Evolutionary conservation across 1,140 invertebrate species (phyloP), one percentile per base, ranked within the genome.

Genomic region (Hylaeus volcanicus): DNA sequence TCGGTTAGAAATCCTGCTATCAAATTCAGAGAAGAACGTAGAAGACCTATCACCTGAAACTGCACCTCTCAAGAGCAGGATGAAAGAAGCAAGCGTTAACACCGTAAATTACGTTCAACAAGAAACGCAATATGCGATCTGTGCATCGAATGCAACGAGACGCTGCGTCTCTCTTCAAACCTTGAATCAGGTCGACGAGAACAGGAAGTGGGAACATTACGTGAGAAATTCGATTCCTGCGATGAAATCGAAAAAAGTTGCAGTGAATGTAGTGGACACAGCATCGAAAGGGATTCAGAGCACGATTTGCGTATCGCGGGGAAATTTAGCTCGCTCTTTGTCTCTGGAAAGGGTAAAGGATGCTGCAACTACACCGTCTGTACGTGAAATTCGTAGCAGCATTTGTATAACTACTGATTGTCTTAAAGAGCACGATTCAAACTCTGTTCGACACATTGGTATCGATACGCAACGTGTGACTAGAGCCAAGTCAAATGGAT

Each of bases 1-100:
- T 15, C 69, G 73, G 15, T 78, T 88, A 6, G 84, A 86, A 14
- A 51, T 79, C 4, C 43, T 74, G 26, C 5, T 79, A 2, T 14
- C 55, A 4, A 43, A 48, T 6, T 37, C 11, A 1, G 9, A 11
- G 3, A 14, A n/a, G 41, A 11, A 48, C 14, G 12, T 1, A 12
- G 55, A 14, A 14, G 6, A 74, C 53, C 26, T n/a, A 0, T 53
- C 64, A 41, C 2, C 11, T 9, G 9, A 81, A 43, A 14, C 41
- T n/a, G 37, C 56, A 37, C 14, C 60, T 58, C 8, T 37, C 1
- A 53, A 60, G 11, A 37, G 4, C 0, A 55, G 9, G 11, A 60
- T 1, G 12, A 55, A 60, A 1, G 58, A 83, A 12, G 14, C 26
- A 41, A 43, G 15, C 1, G 3, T 58, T 39, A 83, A 55, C 0